phyloP scores from a whole-genome alignment of 2,113 vertebrate genomes.

The Phrynocephalus versicolor region DNA sequence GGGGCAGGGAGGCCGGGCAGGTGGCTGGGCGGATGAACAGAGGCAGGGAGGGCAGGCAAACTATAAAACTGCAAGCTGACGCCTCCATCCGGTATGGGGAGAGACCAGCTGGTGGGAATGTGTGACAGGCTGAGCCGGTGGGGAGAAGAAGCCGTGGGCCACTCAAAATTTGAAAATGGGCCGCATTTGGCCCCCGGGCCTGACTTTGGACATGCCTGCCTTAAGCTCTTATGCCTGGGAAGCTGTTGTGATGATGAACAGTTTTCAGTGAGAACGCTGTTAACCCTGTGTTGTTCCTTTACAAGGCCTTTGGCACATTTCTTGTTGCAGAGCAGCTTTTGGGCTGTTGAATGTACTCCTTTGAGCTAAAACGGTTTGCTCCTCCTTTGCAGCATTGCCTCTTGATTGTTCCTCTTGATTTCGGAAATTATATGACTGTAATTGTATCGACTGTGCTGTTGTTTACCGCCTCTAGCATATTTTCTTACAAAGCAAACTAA shows the following conservation, averaged over 20 bases:
- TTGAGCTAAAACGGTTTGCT: neutral
- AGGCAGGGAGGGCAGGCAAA: no score
- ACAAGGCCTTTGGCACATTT: neutral
- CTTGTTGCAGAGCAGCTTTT: neutral
- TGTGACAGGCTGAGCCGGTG: no score
- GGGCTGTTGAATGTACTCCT: neutral
- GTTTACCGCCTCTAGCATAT: neutral
- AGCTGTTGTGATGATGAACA: neutral
- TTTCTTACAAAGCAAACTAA: no score
- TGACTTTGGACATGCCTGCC: no score
- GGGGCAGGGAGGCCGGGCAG: no score
- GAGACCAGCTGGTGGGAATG: no score
- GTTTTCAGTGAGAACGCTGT: neutral
- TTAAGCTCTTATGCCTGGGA: neutral
- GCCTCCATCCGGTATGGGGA: no score
- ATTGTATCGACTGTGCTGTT: neutral
- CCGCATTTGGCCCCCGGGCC: no score
- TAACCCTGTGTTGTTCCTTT: neutral
- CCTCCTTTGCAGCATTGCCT: neutral
- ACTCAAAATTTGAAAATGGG: no score
- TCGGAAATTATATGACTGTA: neutral
- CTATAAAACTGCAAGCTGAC: no score
- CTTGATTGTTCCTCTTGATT: neutral
- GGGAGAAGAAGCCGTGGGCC: no score
- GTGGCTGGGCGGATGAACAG: no score